phyloP scores from a whole-genome alignment of 2,113 vertebrate genomes.

The Calidris pygmaea region DNA sequence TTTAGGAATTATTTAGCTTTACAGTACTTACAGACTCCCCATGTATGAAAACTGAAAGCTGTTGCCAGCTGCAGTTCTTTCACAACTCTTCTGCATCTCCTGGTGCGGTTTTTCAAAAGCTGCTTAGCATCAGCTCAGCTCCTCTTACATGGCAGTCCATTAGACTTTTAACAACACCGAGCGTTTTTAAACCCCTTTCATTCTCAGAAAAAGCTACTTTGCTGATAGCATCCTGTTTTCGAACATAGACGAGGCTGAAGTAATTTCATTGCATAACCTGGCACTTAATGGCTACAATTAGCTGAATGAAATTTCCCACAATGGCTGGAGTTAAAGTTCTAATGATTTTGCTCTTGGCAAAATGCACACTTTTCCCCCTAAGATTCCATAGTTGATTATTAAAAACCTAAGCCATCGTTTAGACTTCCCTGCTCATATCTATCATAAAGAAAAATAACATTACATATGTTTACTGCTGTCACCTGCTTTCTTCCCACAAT shows the following conservation, averaged over 20 bases:
- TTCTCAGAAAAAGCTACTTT: not conserved
- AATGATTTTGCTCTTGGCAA: constrained; percentile 40
- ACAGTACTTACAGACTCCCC: not conserved
- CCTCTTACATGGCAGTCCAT: not conserved
- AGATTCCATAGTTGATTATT: constrained; percentile 29
- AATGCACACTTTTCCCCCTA: not conserved
- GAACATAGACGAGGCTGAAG: not conserved
- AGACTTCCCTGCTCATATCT: constrained; percentile 37
- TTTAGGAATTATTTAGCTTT: not conserved
- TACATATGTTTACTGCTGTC: constrained; percentile 65
- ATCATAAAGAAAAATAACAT: constrained; percentile 66
- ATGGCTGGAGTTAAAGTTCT: constrained; percentile 23
- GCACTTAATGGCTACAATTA: constrained; percentile 54
- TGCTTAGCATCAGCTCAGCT: not conserved
- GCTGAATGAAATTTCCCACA: constrained; percentile 11
- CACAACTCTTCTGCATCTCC: not conserved
- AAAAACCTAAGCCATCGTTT: constrained; percentile 41
- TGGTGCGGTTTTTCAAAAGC: rapidly evolving
- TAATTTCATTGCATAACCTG: constrained; percentile 41
- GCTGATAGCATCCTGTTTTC: not conserved
- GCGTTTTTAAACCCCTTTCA: not conserved
- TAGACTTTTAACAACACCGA: not conserved
- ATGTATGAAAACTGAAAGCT: not conserved
- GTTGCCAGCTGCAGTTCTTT: not conserved
- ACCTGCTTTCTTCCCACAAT: constrained; percentile 69